Evolutionary conservation across 2,113 vertebrate genomes (phyloP).

Genomic region (Engraulis encrasicolus): DNA sequence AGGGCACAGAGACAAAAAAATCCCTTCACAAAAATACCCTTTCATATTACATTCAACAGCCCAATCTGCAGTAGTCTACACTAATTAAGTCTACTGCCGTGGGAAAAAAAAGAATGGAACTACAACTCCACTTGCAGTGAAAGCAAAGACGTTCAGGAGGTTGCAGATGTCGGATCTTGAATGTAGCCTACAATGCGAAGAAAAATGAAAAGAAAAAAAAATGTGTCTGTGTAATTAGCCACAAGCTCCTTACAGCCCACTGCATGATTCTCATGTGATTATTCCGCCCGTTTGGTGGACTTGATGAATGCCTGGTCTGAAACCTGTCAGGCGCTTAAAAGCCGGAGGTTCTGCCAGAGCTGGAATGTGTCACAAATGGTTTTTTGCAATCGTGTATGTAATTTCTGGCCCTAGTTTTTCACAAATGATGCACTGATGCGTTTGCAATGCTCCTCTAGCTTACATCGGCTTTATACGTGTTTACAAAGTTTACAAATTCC

Average conservation of each 20-base stretch:
- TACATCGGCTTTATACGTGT: not conserved
- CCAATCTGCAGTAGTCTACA: conserved; percentile 53
- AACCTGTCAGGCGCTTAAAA: conserved; percentile 64
- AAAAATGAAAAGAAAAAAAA: conserved; percentile 57
- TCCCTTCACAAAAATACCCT: conserved; percentile 63
- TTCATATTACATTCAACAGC: conserved; percentile 58
- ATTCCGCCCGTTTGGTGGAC: conserved; percentile 63
- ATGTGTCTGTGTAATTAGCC: conserved; percentile 69
- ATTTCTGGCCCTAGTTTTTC: not conserved
- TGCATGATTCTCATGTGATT: conserved; percentile 68
- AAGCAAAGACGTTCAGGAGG: conserved; percentile 40
- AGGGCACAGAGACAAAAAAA: conserved; percentile 49
- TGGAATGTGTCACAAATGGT: conserved; percentile 68
- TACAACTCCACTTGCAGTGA: conserved; percentile 52
- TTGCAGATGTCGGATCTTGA: not conserved
- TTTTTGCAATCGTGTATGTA: conserved; percentile 32
- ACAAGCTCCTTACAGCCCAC: conserved; percentile 55
- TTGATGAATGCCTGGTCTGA: conserved; percentile 66
- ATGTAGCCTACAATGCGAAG: conserved; percentile 22
- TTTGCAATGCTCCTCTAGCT: no score
- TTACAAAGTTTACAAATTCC: conserved; percentile 5
- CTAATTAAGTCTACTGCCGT: conserved; percentile 59
- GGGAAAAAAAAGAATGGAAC: conserved; percentile 20
- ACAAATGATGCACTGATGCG: not conserved
- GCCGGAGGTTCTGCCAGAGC: conserved; percentile 47